Conservation (phyloP, 2,888 invertebrate species). For the Mythimna loreyi region DNA sequence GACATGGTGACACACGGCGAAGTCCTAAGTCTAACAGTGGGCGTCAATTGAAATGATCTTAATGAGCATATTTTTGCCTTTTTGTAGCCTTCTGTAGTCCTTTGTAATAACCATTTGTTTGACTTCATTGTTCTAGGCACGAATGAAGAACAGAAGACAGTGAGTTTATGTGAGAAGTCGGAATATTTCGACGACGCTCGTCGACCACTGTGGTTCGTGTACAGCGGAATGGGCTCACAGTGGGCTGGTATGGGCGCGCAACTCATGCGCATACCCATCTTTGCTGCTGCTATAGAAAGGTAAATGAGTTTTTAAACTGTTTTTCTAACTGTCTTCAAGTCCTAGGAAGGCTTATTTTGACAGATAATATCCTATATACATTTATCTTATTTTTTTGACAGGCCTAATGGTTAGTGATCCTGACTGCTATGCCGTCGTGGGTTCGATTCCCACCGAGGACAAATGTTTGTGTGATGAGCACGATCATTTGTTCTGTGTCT, state of each 20-base stretch:
- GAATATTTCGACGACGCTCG: slow-evolving; percentile 75
- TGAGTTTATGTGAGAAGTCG: slow-evolving; percentile 69
- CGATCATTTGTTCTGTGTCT: no score
- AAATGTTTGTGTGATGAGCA: no score
- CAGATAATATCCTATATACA: no score
- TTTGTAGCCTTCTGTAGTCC: no score
- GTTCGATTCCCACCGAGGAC: no score
- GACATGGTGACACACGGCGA: no score
- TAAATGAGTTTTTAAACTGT: slow-evolving; percentile 49
- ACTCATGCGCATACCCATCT: slow-evolving; percentile 92
- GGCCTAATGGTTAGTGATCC: no score
- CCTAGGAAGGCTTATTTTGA: not conserved
- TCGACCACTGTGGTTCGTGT: slow-evolving; percentile 93
- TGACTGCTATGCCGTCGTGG: no score
- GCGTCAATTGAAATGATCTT: no score
- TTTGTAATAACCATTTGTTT: no score
- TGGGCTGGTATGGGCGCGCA: slow-evolving; percentile 93
- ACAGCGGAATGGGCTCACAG: slow-evolving; percentile 94
- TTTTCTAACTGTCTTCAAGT: not conserved
- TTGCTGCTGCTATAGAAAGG: slow-evolving; percentile 89
- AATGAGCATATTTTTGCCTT: not conserved
- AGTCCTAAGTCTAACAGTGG: no score
- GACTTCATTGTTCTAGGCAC: slow-evolving; percentile 66
- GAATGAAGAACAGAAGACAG: slow-evolving; percentile 70
- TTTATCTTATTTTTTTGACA: no score